Percentiles rank a stretch among this genome's conserved stretches.
Evolutionary conservation across 1,140 invertebrate species (phyloP).

Genomic region (Tribolium castaneum): DNA sequence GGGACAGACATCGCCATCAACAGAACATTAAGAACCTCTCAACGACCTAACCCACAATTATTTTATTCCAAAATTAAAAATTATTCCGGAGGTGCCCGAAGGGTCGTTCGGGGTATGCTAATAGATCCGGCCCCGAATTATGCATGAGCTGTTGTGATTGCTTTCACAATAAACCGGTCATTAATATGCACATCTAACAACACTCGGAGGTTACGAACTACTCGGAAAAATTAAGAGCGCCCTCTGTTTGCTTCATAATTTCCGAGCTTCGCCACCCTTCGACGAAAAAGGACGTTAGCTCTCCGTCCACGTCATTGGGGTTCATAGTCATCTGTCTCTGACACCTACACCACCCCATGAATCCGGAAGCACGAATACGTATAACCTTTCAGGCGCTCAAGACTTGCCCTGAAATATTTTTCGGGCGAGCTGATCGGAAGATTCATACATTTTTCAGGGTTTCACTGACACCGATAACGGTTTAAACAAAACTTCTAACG

Average conservation of each 20-base stretch:
- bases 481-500: too few species aligned
- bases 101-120: conserved; percentile 15
- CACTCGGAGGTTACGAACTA: too few species aligned
- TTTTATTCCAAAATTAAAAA: conserved; percentile 4
- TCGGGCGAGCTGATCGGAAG: not conserved
- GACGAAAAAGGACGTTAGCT: conserved; percentile 33
- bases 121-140: conserved; percentile 9
- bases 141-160: conserved; percentile 17
- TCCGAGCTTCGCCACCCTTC: not conserved
- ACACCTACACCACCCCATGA: conserved; percentile 43
- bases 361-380: conserved; percentile 31
- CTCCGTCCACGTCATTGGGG: conserved; percentile 38
- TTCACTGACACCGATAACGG: too few species aligned
- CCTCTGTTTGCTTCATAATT: not conserved
- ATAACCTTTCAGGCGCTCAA: conserved; percentile 13
- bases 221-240: too few species aligned
- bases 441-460: too few species aligned
- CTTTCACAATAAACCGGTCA: conserved; percentile 8
- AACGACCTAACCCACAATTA: not conserved
- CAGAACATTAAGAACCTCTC: conserved; percentile 29
- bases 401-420: not conserved
- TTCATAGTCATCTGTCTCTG: conserved; percentile 48
- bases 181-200: not conserved
- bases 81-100: not conserved
- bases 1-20: conserved; percentile 26